Base-by-base conservation (phyloP, 2,113 vertebrate genomes). In the Salvelinus fontinalis region DNA sequence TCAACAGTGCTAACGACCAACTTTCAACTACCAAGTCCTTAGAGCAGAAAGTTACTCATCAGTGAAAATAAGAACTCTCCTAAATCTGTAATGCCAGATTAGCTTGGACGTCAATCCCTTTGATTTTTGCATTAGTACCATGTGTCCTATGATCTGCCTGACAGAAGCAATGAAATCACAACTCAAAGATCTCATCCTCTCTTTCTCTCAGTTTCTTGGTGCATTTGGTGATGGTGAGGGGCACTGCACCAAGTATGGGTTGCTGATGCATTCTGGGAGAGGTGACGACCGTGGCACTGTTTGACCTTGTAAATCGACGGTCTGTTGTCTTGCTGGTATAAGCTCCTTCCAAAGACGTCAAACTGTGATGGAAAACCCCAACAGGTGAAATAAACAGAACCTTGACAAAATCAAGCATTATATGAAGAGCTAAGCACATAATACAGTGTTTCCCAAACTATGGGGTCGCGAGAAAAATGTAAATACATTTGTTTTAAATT, bases 171-270 rank as follows among this genome's bases (percentile, higher is more conserved):
- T 71, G 29, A 20, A n/a, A 68, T 90, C 93, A 97, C 79, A 97
- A 91, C 74, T 95, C 93, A 89, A 98, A 98, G 84, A 98, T 96
- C 79, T 97, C 96, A 6, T 98, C 97, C 74, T 97, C 96, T 22
- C 81, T 76, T 24, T 97, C 94, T 3, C 89, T 93, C 31, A 98
- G 87, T 1, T 84, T 86, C 26, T 78, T 92, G 0, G 92, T 92
- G 22, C 93, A 92, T 60, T 92, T 94, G 79, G 94, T 97, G 78
- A 90, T 85, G 24, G 94, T 96, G 60, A 96, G 90, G 0, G 96
- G 96, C 2, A 95, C 92, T 0, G 94, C 92, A 1, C 92, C 93
- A 0, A 94, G 90, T 5, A 89, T 60, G 0, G 90, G 82, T 4
- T 91, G 89, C 3, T 93, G 94, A 71, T 93, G 86, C 68, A 70